Evolutionary conservation across 2,888 invertebrate species (phyloP).

Genomic region (Alviniconcha strummeri): DNA sequence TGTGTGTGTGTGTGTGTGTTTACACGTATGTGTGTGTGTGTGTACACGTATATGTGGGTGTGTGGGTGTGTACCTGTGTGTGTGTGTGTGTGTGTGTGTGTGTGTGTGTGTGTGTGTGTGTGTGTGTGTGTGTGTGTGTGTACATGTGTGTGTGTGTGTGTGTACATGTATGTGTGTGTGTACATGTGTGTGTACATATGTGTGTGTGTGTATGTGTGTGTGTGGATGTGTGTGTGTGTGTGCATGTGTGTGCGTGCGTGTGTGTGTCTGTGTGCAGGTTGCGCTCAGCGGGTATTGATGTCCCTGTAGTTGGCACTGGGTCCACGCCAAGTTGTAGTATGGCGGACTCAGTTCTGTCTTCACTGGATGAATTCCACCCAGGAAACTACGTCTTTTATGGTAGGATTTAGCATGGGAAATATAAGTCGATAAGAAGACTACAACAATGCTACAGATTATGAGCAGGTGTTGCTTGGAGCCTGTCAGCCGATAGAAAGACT

Average conservation of each 20-base stretch:
- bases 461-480: slow-evolving; percentile 60
- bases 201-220: slow-evolving; percentile 6
- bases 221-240: slow-evolving; percentile 13
- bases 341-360: slow-evolving; percentile 55
- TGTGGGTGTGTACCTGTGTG: neutral
- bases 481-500: slow-evolving; percentile 53
- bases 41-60: neutral
- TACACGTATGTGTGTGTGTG: neutral
- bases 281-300: slow-evolving; percentile 52
- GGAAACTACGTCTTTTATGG: slow-evolving; percentile 73
- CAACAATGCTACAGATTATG: slow-evolving; percentile 45
- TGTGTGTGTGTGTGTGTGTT: neutral
- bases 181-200: neutral
- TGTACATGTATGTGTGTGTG: neutral
- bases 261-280: slow-evolving; percentile 48
- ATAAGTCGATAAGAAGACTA: too few relatives aligned
- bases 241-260: neutral
- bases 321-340: slow-evolving; percentile 71
- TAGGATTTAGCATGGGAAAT: slow-evolving; percentile 32
- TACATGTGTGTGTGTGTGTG: slow-evolving; percentile 33
- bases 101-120: neutral
- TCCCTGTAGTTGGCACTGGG: slow-evolving; percentile 62
- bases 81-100: neutral
- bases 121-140: neutral
- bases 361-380: slow-evolving; percentile 71